Evolutionary conservation across 2,888 invertebrate species (phyloP).

Genomic region (Campaea margaritaria): DNA sequence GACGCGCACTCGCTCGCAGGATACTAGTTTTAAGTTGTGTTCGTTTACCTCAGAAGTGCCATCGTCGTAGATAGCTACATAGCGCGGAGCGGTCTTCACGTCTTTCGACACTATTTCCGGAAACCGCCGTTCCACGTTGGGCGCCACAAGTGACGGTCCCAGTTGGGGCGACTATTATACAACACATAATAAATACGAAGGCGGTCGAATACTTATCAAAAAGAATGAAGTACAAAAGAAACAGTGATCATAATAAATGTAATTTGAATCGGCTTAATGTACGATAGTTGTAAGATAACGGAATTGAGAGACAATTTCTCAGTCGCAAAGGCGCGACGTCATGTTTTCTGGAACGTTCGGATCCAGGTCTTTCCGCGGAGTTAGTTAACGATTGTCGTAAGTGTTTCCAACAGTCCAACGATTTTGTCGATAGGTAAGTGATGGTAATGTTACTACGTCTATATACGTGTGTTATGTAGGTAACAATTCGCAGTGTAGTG

Average conservation of each 20-base stretch:
- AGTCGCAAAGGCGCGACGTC: conserved; percentile 24
- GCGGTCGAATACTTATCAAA: conserved; percentile 61
- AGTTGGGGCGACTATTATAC: conserved; percentile 23
- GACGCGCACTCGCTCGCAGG: conserved; percentile 46
- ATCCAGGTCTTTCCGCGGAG: conserved; percentile 45
- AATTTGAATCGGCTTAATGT: conserved; percentile 75
- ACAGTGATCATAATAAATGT: conserved; percentile 69
- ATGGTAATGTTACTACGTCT: conserved; percentile 69
- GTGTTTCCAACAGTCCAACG: conserved; percentile 63
- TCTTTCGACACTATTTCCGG: conserved; percentile 15
- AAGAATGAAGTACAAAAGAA: conserved; percentile 78
- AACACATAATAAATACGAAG: conserved; percentile 37
- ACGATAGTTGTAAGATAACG: conserved; percentile 73
- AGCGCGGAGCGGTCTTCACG: conserved; percentile 24
- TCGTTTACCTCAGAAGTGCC: conserved; percentile 81
- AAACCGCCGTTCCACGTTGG: conserved; percentile 36
- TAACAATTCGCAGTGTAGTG: conserved; percentile 71
- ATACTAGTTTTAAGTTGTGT: conserved; percentile 67
- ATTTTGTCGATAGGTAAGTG: conserved; percentile 57
- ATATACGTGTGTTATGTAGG: conserved; percentile 78
- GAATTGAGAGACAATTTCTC: conserved; percentile 70
- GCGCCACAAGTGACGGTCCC: conserved; percentile 35
- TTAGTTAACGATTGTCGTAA: conserved; percentile 43
- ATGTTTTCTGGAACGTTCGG: conserved; percentile 22
- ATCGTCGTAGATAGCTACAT: conserved; percentile 52